phyloP scores from a whole-genome alignment of 2,797 vertebrate species.

The Sebastes iracundus region DNA sequence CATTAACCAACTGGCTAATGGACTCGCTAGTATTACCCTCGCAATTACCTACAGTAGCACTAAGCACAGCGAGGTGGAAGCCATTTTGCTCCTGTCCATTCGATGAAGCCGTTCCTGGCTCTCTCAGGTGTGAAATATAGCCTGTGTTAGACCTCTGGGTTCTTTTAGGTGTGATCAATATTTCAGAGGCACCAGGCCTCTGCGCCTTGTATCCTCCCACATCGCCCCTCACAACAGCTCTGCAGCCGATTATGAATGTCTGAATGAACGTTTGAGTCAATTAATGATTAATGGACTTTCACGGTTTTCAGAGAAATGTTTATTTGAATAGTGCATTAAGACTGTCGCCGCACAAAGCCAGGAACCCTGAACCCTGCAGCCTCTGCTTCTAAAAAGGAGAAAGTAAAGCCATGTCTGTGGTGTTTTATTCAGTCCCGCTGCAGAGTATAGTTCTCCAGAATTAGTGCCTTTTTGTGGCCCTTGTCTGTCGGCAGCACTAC shows the following conservation, averaged over 20 bases:
- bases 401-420: slow-evolving; percentile 33
- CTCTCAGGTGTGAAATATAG: slow-evolving; percentile 75
- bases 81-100: slow-evolving; percentile 77
- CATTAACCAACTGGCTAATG: slow-evolving; percentile 75
- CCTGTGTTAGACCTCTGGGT: slow-evolving; percentile 60
- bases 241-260: slow-evolving; percentile 64
- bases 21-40: slow-evolving; percentile 51
- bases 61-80: slow-evolving; percentile 55
- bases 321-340: slow-evolving; percentile 69
- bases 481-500: slow-evolving; percentile 21
- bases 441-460: slow-evolving; percentile 12
- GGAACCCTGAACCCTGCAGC: background rate
- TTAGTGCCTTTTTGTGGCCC: slow-evolving; percentile 18
- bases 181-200: slow-evolving; percentile 66
- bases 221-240: slow-evolving; percentile 54
- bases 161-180: slow-evolving; percentile 79
- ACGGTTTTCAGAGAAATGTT: slow-evolving; percentile 62
- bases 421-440: slow-evolving; percentile 38
- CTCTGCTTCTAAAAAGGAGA: slow-evolving; percentile 14
- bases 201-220: slow-evolving; percentile 46
- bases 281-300: slow-evolving; percentile 73
- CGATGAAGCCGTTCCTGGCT: slow-evolving; percentile 55
- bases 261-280: slow-evolving; percentile 63
- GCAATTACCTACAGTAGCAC: slow-evolving; percentile 60
- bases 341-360: background rate